Base-by-base conservation (phyloP, 2,888 invertebrate species). In the Xanthia togata region DNA sequence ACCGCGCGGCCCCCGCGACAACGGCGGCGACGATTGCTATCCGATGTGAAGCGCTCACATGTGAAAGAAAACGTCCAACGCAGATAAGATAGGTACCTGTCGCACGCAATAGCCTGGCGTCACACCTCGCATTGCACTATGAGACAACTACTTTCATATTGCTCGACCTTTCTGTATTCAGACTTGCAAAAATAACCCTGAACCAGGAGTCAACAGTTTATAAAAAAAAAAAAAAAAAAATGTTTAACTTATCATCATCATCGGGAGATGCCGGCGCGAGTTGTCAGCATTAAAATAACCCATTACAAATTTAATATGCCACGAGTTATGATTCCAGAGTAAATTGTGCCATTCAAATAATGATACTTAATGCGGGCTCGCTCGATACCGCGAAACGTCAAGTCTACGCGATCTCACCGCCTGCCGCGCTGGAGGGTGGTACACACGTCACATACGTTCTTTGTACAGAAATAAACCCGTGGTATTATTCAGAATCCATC, bases 311-410 rank as follows among this genome's bases (percentile, higher is more conserved):
- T 94, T 94, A 93, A 94, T 94, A 93, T 92, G 92, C 89, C 87
- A 89, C 90, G 91, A 93, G 93, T 93, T 94, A 94, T 93, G 93
- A 94, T 94, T 94, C 91, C 91, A 90, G 84, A 93, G 93, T 92
- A 95, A 95, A 95, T 95, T 94, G 94, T 95, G 93, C 95, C 94
- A 95, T 96, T 96, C 93, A 91, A 92, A 93, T 96, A 96, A 96
- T 96, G 95, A 95, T 91, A 93, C 94, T 92, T 96, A 96, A 96
- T 96, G 93, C 93, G 92, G 92, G 94, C 85, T 91, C 91, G 90
- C 90, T 93, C 92, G 92, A 93, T 93, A 92, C 88, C 87, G 90
- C 91, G 91, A 92, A 91, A 80, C 81, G 77, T 81, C 82, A 84
- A 72, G 78, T 82, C 76, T 85, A 82, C 81, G 81, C 85, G 79